A percentile compares a stretch with the other conserved stretches of the same genome.
phyloP scores from a whole-genome alignment of 2,888 invertebrate species.

The Nebria brevicollis region DNA sequence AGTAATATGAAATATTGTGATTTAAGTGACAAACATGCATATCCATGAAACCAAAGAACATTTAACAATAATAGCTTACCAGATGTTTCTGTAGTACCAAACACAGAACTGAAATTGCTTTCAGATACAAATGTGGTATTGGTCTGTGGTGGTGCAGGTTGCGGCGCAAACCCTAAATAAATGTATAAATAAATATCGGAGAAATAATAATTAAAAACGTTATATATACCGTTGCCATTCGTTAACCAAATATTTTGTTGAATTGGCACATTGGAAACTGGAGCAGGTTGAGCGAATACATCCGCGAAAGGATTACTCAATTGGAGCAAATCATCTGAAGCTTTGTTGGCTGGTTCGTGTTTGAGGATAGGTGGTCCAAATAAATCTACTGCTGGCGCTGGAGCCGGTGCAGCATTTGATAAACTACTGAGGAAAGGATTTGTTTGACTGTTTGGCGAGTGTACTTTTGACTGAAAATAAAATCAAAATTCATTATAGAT shows the following conservation, averaged over 20 bases:
- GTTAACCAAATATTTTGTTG: conserved; percentile 67
- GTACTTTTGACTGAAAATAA: conserved; percentile 74
- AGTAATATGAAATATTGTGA: conserved; percentile 11
- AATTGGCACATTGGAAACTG: conserved; percentile 53
- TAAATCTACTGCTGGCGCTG: conserved; percentile 71
- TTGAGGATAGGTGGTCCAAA: conserved; percentile 69
- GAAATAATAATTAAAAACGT: conserved; percentile 37
- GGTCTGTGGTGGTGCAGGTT: conserved; percentile 55
- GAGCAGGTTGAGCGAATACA: conserved; percentile 60
- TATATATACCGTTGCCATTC: conserved; percentile 64
- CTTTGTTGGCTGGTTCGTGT: conserved; percentile 66
- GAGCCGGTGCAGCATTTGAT: conserved; percentile 54
- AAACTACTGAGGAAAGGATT: conserved; percentile 80
- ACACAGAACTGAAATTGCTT: conserved; percentile 88
- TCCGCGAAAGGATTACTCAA: conserved; percentile 93
- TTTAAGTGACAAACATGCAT: conserved; percentile 19
- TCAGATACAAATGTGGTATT: conserved; percentile 82
- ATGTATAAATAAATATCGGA: conserved; percentile 24
- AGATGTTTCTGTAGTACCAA: conserved; percentile 78
- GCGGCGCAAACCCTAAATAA: conserved; percentile 61
- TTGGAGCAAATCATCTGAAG: conserved; percentile 89
- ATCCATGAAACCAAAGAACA: neutral
- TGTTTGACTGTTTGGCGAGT: conserved; percentile 76
- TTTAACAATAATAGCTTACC: conserved; percentile 64
- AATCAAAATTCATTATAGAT: neutral